phyloP scores from a whole-genome alignment of 1,140 invertebrate species.

The Leguminivora glycinivorella region DNA sequence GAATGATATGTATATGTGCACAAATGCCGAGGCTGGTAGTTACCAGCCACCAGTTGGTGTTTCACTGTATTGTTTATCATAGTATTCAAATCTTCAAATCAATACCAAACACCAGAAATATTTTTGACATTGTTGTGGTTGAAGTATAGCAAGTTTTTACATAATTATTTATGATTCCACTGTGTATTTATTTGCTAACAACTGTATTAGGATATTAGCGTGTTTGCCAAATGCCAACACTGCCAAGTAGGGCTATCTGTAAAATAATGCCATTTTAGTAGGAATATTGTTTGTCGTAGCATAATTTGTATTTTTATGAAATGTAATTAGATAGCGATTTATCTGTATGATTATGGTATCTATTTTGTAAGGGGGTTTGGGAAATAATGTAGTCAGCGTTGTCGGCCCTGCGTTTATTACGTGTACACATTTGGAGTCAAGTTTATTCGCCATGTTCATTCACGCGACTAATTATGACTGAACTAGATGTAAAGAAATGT shows the following conservation, averaged over 20 bases:
- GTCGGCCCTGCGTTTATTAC: constrained; percentile 8
- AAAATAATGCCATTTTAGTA: constrained; percentile 11
- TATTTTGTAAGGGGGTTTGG: constrained; percentile 33
- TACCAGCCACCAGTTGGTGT: too few relatives aligned
- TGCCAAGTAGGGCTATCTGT: background rate
- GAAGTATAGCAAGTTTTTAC: background rate
- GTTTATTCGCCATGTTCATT: background rate
- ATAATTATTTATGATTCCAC: constrained; percentile 44
- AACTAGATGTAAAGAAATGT: constrained; percentile 15
- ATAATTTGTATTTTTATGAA: constrained; percentile 28
- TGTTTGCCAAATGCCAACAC: too few relatives aligned
- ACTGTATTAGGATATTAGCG: background rate
- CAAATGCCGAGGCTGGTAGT: too few relatives aligned
- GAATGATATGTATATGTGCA: too few relatives aligned
- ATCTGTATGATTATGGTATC: constrained; percentile 40
- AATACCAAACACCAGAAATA: too few relatives aligned
- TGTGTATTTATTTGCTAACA: constrained; percentile 39
- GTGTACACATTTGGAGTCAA: background rate
- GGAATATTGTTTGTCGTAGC: background rate
- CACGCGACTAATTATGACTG: background rate
- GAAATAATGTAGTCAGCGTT: constrained; percentile 34
- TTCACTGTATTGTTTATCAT: too few relatives aligned
- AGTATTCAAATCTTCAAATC: too few relatives aligned
- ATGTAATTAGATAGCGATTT: constrained; percentile 37
- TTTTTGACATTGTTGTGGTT: background rate